Base-by-base conservation (phyloP, 2,113 vertebrate species). In the Himantopus leucocephalus region DNA sequence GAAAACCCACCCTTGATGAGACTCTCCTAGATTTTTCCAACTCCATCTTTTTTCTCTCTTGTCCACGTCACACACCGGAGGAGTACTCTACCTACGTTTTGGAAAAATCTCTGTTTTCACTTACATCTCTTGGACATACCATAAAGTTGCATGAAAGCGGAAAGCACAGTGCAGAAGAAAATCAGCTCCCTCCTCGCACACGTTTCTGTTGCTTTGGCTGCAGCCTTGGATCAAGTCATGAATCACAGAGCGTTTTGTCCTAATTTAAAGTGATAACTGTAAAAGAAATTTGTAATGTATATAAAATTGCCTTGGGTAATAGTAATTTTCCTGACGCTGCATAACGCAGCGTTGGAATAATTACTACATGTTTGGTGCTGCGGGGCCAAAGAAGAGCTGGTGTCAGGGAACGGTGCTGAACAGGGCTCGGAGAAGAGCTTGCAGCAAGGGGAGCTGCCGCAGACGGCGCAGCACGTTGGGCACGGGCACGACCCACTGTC, bases 251-350 rank as follows among this genome's bases (percentile, higher is more conserved):
- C 56, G 8, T 92, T 96, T 37, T 82, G 77, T 62, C 94, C 87
- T 91, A 81, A 89, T 84, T 91, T 60, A 60, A 91, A 94, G 66
- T 14, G 77, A 68, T 76, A 93, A 92, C 82, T 92, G 74, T 74
- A 87, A 75, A 80, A 92, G 29, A 75, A 90, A 92, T 93, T 26
- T 39, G 79, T 95, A 90, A 94, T 37, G 68, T 85, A 79, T 87
- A 86, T 52, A 89, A 84, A 91, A 86, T 45, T 74, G 96, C 91
- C 86, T 74, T 14, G 60, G 73, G 86, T 63, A 93, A 59, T 58
- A 62, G 47, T 21, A 32, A 62, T 75, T 85, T 66, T 71, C 84
- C 89, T 89, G 89, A 95, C 56, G 89, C 55, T 53, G 83, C 87
- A 71, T 3, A 92, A 86, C 0, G 1, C 68, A 30, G 72, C 0